Evolutionary conservation across 2,888 invertebrate species (phyloP).

Genomic region (Drosophila multiciliata): DNA sequence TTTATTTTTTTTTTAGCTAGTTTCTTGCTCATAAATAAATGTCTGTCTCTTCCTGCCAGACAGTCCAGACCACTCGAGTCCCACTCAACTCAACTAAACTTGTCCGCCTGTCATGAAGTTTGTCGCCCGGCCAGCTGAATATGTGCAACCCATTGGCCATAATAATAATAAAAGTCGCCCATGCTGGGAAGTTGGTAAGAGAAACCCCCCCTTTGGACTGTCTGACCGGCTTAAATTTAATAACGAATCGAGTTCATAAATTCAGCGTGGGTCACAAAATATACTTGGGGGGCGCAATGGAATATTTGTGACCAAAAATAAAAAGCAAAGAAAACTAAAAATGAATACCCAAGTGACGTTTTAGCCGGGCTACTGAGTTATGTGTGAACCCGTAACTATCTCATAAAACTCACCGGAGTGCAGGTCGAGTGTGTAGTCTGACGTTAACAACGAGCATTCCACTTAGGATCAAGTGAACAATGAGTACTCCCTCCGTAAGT

Average conservation of each 20-base stretch:
- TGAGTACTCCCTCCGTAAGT: constrained; percentile 24
- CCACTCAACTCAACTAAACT: background rate
- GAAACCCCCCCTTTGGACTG: constrained; percentile 5
- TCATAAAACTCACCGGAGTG: constrained; percentile 38
- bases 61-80: background rate
- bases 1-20: constrained; percentile 56
- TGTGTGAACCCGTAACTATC: constrained; percentile 41
- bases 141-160: constrained; percentile 31
- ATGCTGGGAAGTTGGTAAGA: background rate
- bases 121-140: constrained; percentile 64
- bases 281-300: constrained; percentile 28
- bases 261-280: constrained; percentile 41
- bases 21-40: constrained; percentile 59
- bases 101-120: constrained; percentile 56
- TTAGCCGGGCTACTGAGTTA: constrained; percentile 37
- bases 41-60: constrained; percentile 17
- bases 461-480: constrained; percentile 39
- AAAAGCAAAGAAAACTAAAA: constrained; percentile 29
- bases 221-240: constrained; percentile 60
- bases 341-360: constrained; percentile 36
- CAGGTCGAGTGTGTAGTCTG: constrained; percentile 16
- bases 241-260: constrained; percentile 69
- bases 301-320: constrained; percentile 45
- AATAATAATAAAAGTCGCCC: constrained; percentile 27
- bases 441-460: constrained; percentile 17